These are phyloP conservation scores for Lophius piscatorius DNA, from an alignment of 2,113 vertebrate genomes.

Conservation along the genomic window DNA sequence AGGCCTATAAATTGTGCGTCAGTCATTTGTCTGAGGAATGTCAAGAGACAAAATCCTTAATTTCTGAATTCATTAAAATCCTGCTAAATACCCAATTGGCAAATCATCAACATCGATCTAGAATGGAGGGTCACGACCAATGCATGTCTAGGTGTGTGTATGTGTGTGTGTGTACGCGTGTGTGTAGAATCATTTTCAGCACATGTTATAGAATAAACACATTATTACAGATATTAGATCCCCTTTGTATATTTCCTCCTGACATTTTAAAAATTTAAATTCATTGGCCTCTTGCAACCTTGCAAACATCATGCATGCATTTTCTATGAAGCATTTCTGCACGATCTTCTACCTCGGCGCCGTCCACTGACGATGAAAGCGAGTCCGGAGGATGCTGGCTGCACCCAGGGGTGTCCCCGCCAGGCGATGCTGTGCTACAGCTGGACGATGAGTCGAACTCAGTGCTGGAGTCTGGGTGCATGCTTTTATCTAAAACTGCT, in stretches of 20 bases:
- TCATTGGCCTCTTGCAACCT: neutral
- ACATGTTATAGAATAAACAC: neutral
- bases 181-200: constrained; percentile 1
- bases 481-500: constrained; percentile 62
- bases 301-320: neutral
- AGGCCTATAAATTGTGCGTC: constrained; percentile 42
- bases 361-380: constrained; percentile 85
- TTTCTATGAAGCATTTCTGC: neutral
- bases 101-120: constrained; percentile 3
- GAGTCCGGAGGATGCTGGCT: constrained; percentile 86
- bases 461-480: constrained; percentile 86
- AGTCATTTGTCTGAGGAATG: constrained; percentile 29
- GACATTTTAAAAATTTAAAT: too few relatives aligned
- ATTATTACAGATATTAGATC: neutral
- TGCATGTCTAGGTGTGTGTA: neutral
- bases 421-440: constrained; percentile 91
- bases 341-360: constrained; percentile 80
- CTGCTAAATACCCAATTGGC: too few relatives aligned
- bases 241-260: too few relatives aligned
- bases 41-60: constrained; percentile 8
- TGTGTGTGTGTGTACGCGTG: too few relatives aligned
- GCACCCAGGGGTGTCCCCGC: constrained; percentile 87
- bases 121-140: constrained; percentile 52
- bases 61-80: neutral
- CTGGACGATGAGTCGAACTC: constrained; percentile 90